These are phyloP conservation scores for Phymanthus crucifer DNA, from an alignment of 92 coral and sea anemone genomes.

Conservation along the genomic window DNA sequence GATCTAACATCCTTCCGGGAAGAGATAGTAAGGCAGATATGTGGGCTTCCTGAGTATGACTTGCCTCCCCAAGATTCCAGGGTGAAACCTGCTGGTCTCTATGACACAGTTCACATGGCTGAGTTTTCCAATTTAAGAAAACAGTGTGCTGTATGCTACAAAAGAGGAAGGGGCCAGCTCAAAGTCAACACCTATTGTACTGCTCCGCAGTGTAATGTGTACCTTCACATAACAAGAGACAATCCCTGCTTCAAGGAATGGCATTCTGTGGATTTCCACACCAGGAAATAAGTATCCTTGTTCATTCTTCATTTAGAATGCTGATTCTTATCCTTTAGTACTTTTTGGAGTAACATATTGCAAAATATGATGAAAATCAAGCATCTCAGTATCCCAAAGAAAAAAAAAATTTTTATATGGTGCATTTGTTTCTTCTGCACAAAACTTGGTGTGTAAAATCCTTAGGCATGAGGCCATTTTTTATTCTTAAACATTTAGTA, in stretches of 20 bases:
- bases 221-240: conserved; percentile 40
- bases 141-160: conserved; percentile 57
- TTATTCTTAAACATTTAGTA: not conserved
- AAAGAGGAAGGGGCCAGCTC: conserved; percentile 38
- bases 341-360: not conserved
- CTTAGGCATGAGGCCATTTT: not conserved
- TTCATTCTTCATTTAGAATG: not conserved
- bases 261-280: conserved; percentile 37
- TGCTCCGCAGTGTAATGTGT: conserved; percentile 49
- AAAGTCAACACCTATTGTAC: conserved; percentile 39
- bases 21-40: conserved; percentile 47
- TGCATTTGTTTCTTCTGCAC: not conserved
- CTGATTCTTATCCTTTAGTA: not conserved
- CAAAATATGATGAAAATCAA: not conserved
- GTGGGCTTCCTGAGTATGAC: conserved; percentile 45
- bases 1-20: conserved; percentile 47
- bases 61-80: conserved; percentile 8
- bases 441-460: not conserved
- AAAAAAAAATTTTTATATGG: not conserved
- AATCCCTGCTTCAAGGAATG: conserved; percentile 35
- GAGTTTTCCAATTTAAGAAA: conserved; percentile 31
- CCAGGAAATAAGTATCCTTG: conserved; percentile 20
- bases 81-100: conserved; percentile 15
- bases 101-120: conserved; percentile 48
- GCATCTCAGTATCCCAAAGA: not conserved